These are phyloP conservation scores for Hippoglossus hippoglossus DNA, from an alignment of 2,797 vertebrate species.

Conservation along the genomic window DNA sequence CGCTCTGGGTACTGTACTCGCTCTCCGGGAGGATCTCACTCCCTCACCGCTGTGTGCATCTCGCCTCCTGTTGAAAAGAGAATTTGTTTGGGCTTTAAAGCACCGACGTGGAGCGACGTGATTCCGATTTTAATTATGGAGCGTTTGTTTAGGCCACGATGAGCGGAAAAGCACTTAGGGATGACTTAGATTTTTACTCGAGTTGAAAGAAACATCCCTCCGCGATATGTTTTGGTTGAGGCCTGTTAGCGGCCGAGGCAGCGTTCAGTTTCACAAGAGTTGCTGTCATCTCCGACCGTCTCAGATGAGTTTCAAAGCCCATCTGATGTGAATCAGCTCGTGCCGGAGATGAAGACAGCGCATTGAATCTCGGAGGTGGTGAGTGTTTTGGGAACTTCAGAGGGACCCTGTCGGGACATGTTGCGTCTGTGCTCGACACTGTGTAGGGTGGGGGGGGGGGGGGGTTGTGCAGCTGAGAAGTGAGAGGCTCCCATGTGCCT, in stretches of 20 bases:
- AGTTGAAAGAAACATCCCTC: constrained; percentile 15
- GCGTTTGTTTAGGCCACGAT: constrained; percentile 55
- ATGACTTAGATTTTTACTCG: constrained; percentile 15
- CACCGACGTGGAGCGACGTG: constrained; percentile 35
- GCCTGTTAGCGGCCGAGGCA: neutral
- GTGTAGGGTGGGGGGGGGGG: constrained; percentile 33
- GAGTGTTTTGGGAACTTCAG: constrained; percentile 28
- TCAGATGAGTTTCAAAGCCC: constrained; percentile 20
- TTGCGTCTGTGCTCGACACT: constrained; percentile 60
- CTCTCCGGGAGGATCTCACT: constrained; percentile 48
- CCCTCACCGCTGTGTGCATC: constrained; percentile 23
- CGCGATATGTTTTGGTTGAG: constrained; percentile 20
- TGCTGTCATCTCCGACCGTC: constrained; percentile 13
- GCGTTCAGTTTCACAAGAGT: constrained; percentile 11
- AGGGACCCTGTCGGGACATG: constrained; percentile 30
- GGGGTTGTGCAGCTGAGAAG: constrained; percentile 62
- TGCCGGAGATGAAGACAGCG: constrained; percentile 6
- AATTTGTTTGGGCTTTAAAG: constrained; percentile 63
- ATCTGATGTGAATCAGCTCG: constrained; percentile 33
- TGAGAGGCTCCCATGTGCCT: constrained; percentile 65
- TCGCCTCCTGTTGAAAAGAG: constrained; percentile 45
- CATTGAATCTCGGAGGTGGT: constrained; percentile 34
- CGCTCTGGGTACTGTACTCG: constrained; percentile 67
- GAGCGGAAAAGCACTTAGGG: constrained; percentile 24
- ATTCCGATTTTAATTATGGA: constrained; percentile 57